Conservation (phyloP, 2,113 vertebrate species). For the Amphiprion ocellaris region DNA sequence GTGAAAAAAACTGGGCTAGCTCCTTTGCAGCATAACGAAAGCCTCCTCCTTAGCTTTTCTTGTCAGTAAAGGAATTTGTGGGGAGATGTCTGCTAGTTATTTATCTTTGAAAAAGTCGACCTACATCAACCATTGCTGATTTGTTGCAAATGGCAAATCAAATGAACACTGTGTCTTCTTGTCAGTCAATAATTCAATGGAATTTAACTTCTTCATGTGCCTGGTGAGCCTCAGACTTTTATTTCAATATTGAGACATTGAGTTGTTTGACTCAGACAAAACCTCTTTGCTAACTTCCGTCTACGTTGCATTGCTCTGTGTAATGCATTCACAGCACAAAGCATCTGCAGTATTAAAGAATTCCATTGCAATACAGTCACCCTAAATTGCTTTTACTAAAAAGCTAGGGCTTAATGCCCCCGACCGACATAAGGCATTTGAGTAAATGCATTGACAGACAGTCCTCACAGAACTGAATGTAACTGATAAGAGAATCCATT, state of each 20-base stretch:
- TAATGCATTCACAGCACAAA: constrained; percentile 71
- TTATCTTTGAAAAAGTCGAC: constrained; percentile 45
- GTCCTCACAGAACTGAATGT: constrained; percentile 77
- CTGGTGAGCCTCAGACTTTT: constrained; percentile 4
- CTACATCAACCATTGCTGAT: constrained; percentile 47
- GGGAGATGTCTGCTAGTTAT: constrained; percentile 32
- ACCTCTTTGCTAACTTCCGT: constrained; percentile 47
- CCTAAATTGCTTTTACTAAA: constrained; percentile 79
- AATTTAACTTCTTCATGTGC: constrained; percentile 50
- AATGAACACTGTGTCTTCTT: constrained; percentile 52
- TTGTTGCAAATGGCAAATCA: constrained; percentile 57
- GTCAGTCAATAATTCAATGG: constrained; percentile 44
- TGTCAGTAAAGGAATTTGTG: constrained; percentile 29
- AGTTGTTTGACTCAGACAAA: constrained; percentile 66
- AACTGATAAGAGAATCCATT: constrained; percentile 81
- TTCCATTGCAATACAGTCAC: constrained; percentile 66
- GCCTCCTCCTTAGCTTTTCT: constrained; percentile 19
- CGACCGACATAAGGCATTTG: constrained; percentile 70
- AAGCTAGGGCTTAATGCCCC: constrained; percentile 73
- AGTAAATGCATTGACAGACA: constrained; percentile 72
- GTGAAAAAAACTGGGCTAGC: constrained; percentile 50
- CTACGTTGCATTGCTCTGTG: constrained; percentile 56
- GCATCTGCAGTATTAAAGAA: constrained; percentile 70
- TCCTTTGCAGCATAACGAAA: constrained; percentile 9
- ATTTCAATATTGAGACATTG: constrained; percentile 49